phyloP scores from a whole-genome alignment of 2,797 vertebrate genomes.

The Crenuchus spilurus region DNA sequence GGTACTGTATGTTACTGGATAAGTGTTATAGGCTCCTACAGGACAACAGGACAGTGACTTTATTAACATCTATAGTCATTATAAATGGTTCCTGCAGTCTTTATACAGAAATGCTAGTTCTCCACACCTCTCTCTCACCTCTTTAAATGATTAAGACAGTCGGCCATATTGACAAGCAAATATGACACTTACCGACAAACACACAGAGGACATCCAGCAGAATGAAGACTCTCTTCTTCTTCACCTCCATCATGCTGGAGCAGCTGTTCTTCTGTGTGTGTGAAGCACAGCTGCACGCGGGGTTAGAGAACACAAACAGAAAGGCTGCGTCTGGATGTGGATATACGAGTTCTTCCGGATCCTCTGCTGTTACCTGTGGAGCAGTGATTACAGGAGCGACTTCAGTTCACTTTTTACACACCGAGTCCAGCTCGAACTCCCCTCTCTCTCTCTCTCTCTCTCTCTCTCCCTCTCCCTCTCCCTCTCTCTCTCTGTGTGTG shows the following conservation, averaged over 20 bases:
- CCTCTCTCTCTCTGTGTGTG: not conserved
- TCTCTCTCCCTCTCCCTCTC: not conserved
- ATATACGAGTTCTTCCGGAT: slow-evolving; percentile 75
- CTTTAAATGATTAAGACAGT: not conserved
- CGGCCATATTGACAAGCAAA: slow-evolving; percentile 52
- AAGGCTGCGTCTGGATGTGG: slow-evolving; percentile 51
- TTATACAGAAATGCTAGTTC: too few species aligned
- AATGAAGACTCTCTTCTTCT: slow-evolving; percentile 83
- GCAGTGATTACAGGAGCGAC: not conserved
- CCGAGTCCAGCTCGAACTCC: too few species aligned
- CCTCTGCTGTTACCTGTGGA: slow-evolving; percentile 64
- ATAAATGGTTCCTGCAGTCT: too few species aligned
- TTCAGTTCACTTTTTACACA: too few species aligned
- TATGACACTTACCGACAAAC: slow-evolving; percentile 81
- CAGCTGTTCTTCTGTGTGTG: slow-evolving; percentile 24
- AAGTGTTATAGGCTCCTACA: too few species aligned
- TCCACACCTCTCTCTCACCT: too few species aligned
- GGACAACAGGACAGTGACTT: too few species aligned
- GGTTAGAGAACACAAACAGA: not conserved
- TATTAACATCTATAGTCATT: too few species aligned
- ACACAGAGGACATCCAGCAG: slow-evolving; percentile 88
- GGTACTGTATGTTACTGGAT: too few species aligned
- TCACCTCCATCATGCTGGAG: slow-evolving; percentile 70
- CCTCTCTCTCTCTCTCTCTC: not conserved
- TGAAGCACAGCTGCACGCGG: not conserved